phyloP scores from a whole-genome alignment of 2,797 vertebrate species.

The Microcaecilia unicolor region DNA sequence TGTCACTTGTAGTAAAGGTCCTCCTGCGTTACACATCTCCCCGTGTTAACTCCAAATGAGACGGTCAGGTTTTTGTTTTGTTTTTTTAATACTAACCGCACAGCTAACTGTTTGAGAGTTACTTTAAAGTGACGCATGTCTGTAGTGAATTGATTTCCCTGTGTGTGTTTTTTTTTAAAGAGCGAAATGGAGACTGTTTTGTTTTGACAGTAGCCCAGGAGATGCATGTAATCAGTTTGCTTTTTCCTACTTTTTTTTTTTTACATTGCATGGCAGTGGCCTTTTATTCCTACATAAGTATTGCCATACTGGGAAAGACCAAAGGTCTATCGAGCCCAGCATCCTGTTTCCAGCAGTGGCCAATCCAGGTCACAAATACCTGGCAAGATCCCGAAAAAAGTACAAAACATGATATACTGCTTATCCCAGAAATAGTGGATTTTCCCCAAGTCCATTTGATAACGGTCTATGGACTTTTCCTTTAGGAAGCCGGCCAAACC shows the following conservation, averaged over 20 bases:
- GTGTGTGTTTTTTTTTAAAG: constrained; percentile 13
- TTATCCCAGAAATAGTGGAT: no score
- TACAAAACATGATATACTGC: no score
- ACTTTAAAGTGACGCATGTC: constrained; percentile 27
- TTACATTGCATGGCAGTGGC: background rate
- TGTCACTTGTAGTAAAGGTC: constrained; percentile 43
- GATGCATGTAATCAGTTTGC: background rate
- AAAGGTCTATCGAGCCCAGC: no score
- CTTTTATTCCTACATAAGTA: constrained; percentile 22
- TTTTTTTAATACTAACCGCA: background rate
- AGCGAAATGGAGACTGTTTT: background rate
- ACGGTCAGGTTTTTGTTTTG: no score
- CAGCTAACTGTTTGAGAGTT: constrained; percentile 1
- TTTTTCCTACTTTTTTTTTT: background rate
- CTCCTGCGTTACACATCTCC: constrained; percentile 12
- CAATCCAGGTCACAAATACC: no score
- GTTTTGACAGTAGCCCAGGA: background rate
- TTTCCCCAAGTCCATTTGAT: no score
- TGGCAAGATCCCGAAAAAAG: no score
- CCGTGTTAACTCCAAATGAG: constrained; percentile 16
- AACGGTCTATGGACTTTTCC: no score
- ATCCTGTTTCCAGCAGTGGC: no score
- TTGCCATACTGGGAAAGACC: no score
- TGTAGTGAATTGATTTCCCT: constrained; percentile 9
- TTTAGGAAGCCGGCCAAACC: no score